Evolutionary conservation across 2,797 vertebrate species (phyloP), one percentile per base, ranked within the genome.

Genomic region (Trichosurus vulpecula): DNA sequence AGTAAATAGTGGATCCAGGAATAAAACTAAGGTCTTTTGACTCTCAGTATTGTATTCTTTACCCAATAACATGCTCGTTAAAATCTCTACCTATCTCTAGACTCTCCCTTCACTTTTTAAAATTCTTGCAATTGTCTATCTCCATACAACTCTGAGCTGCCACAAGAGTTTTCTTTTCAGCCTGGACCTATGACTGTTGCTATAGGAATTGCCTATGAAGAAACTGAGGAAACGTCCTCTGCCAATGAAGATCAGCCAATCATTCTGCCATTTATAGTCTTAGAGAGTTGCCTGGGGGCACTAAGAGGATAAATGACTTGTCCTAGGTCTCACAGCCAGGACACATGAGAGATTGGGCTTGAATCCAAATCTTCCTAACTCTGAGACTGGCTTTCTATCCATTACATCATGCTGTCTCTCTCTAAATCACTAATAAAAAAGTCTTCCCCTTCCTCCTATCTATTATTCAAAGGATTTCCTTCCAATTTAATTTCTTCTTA

Each of bases 401-500:
- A 47, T 53, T 52, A 90, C 81, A 31, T 93, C 52, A 93, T 61
- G 58, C 55, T 94, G 52, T 66, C 92, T 89, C 87, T 66, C 56
- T 93, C 51, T 30, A 93, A 31, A 31, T 90, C 22, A 30, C 6
- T 19, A 95, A 35, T 9, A 27, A 27, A 81, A 10, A 96, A 22
- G 57, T 54, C 57, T 94, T 81, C 93, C 6, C 13, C 3, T 56
- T 94, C 14, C 1, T 47, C 61, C 55, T 91, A 14, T 91, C 52
- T 52, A 8, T 58, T 25, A 74, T 35, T 90, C 19, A 81, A 19
- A 2, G 61, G 81, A 56, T 97, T 90, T 94, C 12, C 54, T 92
- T 95, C 54, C 52, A 41, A 95, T 31, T 81, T 90, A 81, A 25
- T 81, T 95, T 94, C 90, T 31, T 92, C 95, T 95, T 93, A 53